Base-by-base conservation (phyloP, 2,888 invertebrate species). In the Colostygia pectinataria region DNA sequence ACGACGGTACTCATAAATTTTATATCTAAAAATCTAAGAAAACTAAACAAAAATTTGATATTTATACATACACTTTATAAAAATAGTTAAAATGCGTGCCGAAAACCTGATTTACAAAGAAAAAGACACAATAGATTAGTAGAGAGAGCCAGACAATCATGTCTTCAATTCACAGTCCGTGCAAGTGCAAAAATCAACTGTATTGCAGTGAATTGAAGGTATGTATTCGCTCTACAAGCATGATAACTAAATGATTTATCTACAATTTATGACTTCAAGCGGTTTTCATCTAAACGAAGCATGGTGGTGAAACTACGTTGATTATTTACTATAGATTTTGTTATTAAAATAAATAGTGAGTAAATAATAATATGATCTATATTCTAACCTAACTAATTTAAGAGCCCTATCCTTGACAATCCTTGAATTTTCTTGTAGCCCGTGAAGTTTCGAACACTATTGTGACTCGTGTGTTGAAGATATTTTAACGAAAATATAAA, bases 61-160 rank as follows among this genome's bases (percentile, higher is more conserved):
- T 24, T 6, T 24, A 33, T 10, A 36, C 4, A 13, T 8, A 36
- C 13, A 5, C 15, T 23, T 24, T 1, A 1, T 33, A 34, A 18
- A 20, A 9, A 36, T 3, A 15, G 2, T 4, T 15, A 15, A 15
- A 15, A 15, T 3, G 15, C 4, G 15, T 3, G 4, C 33, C 43
- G 12, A 27, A 40, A 34, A 46, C 37, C 44, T 41, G 25, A 33
- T 28, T 38, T 33, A 32, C 37, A 53, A 33, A 54, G 51, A 32
- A 48, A 51, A 32, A 46, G 37, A 53, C 33, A 49, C 39, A 52
- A 43, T 45, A 61, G 60, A 64, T 66, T 67, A 74, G 73, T 72
- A 74, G 87, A 88, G 87, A 90, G 87, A 90, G 89, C 89, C 90
- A 91, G 90, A 91, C 89, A 85, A 79, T 76, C 82, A 87, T 83